Conservation (phyloP, 2,888 invertebrate species). For the Coremacera marginata region DNA sequence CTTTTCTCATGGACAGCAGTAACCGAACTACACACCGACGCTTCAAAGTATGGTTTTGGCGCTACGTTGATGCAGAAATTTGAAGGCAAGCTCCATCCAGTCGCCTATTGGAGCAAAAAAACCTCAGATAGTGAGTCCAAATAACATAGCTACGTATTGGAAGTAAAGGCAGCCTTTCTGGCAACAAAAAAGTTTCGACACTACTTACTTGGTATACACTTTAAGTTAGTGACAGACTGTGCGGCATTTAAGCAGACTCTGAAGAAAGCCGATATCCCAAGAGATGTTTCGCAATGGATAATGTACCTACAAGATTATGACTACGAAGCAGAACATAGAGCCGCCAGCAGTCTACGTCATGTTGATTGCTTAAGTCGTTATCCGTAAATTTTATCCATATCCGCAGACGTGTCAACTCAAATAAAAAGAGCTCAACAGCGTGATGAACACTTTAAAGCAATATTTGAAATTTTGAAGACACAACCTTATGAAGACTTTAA, state of each 20-base stretch:
- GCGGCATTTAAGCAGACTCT: slow-evolving; percentile 6
- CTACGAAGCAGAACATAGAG: not conserved
- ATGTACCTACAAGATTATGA: slow-evolving; percentile 36
- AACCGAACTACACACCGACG: slow-evolving; percentile 10
- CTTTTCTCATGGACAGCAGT: not conserved
- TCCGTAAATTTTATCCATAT: slow-evolving; percentile 10
- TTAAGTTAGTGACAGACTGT: slow-evolving; percentile 9
- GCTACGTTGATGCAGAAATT: not conserved
- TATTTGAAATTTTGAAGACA: not conserved
- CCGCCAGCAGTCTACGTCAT: slow-evolving; percentile 14
- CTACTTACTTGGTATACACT: slow-evolving; percentile 10
- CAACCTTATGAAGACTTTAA: not conserved
- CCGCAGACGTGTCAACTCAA: not conserved
- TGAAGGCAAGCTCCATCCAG: not conserved
- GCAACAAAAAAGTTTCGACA: slow-evolving; percentile 12
- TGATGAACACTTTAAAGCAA: not conserved
- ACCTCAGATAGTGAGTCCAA: not conserved
- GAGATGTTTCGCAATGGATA: slow-evolving; percentile 41
- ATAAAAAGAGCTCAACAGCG: not conserved
- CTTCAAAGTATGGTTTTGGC: slow-evolving; percentile 7
- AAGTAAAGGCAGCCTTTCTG: slow-evolving; percentile 13
- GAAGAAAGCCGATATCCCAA: not conserved
- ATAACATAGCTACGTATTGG: slow-evolving; percentile 6
- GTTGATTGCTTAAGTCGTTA: slow-evolving; percentile 48
- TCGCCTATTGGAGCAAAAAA: slow-evolving; percentile 14